These are phyloP conservation scores for Micrastur ruficollis DNA, from an alignment of 2,797 vertebrate genomes.

Conservation along the genomic window DNA sequence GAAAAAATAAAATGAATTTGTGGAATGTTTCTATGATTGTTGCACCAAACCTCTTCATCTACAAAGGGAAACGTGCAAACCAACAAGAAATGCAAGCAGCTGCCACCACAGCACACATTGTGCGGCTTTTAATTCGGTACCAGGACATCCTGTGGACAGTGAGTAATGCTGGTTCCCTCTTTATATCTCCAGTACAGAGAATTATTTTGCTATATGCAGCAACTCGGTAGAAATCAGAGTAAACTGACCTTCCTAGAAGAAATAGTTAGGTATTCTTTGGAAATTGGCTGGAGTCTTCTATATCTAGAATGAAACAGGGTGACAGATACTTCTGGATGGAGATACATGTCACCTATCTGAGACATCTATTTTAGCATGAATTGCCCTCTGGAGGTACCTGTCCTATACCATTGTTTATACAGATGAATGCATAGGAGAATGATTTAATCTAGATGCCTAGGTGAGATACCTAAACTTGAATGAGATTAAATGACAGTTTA, in stretches of 20 bases:
- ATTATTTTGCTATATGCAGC: background rate
- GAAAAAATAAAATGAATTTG: slow-evolving; percentile 92
- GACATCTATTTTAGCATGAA: background rate
- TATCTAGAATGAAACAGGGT: background rate
- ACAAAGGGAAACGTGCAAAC: slow-evolving; percentile 80
- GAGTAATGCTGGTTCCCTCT: slow-evolving; percentile 33
- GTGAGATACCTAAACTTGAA: background rate
- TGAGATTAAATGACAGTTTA: background rate
- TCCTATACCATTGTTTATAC: background rate
- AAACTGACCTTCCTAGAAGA: background rate
- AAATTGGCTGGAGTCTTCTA: background rate
- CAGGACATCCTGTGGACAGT: slow-evolving; percentile 94
- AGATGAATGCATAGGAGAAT: background rate
- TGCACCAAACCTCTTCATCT: slow-evolving; percentile 92
- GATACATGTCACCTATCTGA: background rate
- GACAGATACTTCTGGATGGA: background rate
- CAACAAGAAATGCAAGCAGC: slow-evolving; percentile 87
- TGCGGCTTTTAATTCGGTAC: slow-evolving; percentile 87
- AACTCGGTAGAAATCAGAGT: background rate
- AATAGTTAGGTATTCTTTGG: background rate
- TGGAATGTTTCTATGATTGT: slow-evolving; percentile 97
- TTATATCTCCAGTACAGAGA: background rate
- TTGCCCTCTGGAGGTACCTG: background rate
- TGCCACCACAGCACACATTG: slow-evolving; percentile 83
- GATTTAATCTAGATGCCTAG: background rate